These are phyloP conservation scores for Caradrina kadenii DNA, from an alignment of 2,888 invertebrate species.

Conservation along the genomic window DNA sequence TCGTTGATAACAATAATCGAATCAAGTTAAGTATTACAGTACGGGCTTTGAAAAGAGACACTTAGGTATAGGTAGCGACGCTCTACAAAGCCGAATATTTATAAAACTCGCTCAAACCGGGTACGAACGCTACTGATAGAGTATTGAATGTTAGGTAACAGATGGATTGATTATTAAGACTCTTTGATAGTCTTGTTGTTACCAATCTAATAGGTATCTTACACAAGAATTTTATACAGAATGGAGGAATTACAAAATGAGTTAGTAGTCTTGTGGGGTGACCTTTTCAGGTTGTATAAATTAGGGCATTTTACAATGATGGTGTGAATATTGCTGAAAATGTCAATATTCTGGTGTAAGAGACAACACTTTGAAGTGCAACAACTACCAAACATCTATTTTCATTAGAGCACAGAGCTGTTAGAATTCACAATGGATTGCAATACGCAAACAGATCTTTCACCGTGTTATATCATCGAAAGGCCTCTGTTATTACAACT, in stretches of 20 bases:
- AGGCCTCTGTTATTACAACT: constrained; percentile 30
- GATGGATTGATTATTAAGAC: not conserved
- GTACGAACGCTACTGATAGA: not conserved
- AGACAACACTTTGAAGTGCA: not conserved
- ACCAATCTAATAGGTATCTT: no score
- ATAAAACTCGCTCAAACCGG: not conserved
- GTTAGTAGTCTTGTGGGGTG: no score
- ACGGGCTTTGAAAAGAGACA: no score
- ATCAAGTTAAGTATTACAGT: no score
- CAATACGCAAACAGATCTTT: constrained; percentile 39
- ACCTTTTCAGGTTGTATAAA: no score
- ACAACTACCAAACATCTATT: constrained; percentile 8
- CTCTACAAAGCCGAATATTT: no score
- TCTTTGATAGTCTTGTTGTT: not conserved
- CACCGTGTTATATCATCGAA: constrained; percentile 19
- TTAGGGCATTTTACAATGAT: no score
- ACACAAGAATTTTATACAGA: no score
- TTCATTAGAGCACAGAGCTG: constrained; percentile 16
- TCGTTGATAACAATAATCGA: no score
- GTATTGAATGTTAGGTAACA: not conserved
- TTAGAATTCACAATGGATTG: constrained; percentile 26
- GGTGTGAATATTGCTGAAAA: not conserved
- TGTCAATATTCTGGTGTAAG: constrained; percentile 10
- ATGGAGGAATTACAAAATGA: no score
- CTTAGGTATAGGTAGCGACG: no score